A percentile compares a stretch with the other conserved stretches of the same genome.
These are phyloP conservation scores for Neopelma chrysocephalum DNA, from an alignment of 2,797 vertebrate species.

Conservation along the genomic window DNA sequence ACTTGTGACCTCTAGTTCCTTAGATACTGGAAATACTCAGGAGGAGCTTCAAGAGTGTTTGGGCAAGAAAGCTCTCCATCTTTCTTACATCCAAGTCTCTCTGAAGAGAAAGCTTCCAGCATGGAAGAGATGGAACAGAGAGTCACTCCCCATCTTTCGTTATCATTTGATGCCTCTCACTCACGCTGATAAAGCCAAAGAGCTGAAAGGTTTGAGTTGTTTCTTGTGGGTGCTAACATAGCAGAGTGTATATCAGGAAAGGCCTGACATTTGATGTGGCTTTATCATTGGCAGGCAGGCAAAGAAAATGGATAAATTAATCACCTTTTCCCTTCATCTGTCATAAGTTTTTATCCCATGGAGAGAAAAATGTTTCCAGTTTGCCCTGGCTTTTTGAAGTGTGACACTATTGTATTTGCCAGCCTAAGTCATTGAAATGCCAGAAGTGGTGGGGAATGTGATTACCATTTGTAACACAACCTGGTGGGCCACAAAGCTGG, in stretches of 20 bases:
- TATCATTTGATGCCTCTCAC: constrained; percentile 4
- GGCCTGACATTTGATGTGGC: background rate
- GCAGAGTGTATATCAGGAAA: background rate
- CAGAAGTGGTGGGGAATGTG: background rate
- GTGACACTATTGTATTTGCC: background rate
- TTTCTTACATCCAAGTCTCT: background rate
- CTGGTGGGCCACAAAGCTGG: background rate
- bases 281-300: constrained; percentile 30
- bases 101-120: background rate
- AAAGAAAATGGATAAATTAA: constrained; percentile 28
- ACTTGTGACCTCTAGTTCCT: background rate
- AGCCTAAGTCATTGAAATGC: background rate
- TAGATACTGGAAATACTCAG: background rate
- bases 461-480: background rate
- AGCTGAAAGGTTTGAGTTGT: constrained; percentile 2
- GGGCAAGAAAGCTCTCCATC: background rate
- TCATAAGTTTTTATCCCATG: background rate
- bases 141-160: background rate
- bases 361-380: constrained; percentile 2
- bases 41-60: background rate
- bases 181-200: constrained; percentile 17
- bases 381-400: constrained; percentile 40
- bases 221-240: background rate
- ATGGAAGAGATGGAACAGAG: background rate
- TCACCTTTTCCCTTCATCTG: constrained; percentile 9